These are phyloP conservation scores for Stomorhina lunata DNA, from an alignment of 2,888 invertebrate species.

Conservation along the genomic window DNA sequence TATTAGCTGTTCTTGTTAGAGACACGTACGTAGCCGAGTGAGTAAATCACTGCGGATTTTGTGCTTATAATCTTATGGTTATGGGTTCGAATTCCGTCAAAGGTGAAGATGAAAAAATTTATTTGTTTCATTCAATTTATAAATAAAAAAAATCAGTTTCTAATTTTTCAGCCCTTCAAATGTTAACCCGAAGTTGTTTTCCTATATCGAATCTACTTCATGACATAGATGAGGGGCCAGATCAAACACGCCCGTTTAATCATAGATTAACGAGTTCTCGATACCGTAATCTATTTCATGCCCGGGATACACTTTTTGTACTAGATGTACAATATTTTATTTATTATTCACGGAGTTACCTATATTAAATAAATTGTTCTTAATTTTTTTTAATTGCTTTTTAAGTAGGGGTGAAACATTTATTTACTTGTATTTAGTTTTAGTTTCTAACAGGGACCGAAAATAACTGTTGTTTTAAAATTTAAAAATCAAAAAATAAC, in stretches of 20 bases:
- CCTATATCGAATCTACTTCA: conserved; percentile 50
- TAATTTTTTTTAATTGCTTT: too few relatives aligned
- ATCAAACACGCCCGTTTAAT: conserved; percentile 75
- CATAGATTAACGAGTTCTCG: conserved; percentile 73
- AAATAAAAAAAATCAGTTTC: not conserved
- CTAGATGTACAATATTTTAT: not conserved
- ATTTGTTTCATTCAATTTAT: not conserved
- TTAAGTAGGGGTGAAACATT: too few relatives aligned
- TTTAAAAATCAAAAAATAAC: too few relatives aligned
- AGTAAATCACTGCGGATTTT: not conserved
- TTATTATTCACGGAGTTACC: too few relatives aligned
- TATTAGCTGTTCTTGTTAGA: not conserved
- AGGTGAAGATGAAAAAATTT: not conserved
- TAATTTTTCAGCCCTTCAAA: conserved; percentile 27
- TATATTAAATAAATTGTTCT: too few relatives aligned
- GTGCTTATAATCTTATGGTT: not conserved
- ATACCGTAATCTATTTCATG: conserved; percentile 77
- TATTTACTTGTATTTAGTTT: too few relatives aligned
- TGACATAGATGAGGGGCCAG: conserved; percentile 71
- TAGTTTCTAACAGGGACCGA: too few relatives aligned
- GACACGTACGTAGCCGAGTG: not conserved
- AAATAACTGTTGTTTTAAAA: too few relatives aligned
- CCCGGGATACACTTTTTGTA: conserved; percentile 72
- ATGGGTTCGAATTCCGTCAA: conserved; percentile 45
- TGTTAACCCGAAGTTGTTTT: conserved; percentile 57